phyloP scores from a whole-genome alignment of 2,888 invertebrate species.

The Philaethria dido region DNA sequence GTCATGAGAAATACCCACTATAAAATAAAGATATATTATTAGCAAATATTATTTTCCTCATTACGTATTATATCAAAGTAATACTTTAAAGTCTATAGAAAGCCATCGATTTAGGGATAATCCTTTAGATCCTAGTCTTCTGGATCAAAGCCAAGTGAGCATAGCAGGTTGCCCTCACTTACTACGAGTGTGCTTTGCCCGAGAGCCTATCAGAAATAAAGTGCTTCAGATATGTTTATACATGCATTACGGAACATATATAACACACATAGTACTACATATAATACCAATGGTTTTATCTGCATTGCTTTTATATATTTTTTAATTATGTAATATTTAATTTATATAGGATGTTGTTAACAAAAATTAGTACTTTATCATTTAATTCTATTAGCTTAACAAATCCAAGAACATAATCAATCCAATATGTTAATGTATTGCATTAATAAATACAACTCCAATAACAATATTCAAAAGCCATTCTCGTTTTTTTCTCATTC shows the following conservation, averaged over 20 bases:
- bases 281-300: too few species aligned
- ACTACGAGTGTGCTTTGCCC: slow-evolving; percentile 3
- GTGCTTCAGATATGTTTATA: background rate
- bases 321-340: too few species aligned
- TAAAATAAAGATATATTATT: background rate
- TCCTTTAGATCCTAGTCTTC: slow-evolving; percentile 27
- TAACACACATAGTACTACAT: too few species aligned
- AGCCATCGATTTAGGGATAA: slow-evolving; percentile 31
- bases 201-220: slow-evolving; percentile 11
- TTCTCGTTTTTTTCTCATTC: background rate
- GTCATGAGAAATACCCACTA: background rate
- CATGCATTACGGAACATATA: slow-evolving; percentile 10
- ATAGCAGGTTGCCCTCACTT: slow-evolving; percentile 25
- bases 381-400: background rate
- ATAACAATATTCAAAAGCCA: background rate
- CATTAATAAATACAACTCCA: background rate
- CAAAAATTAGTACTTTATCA: too few species aligned
- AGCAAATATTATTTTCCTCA: background rate
- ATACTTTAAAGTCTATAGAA: slow-evolving; percentile 1
- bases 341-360: too few species aligned
- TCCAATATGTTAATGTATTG: background rate
- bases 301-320: too few species aligned
- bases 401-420: background rate
- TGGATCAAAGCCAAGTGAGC: slow-evolving; percentile 34
- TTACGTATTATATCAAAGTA: background rate